Conservation (phyloP, 2,797 vertebrate species). For the Yasuhikotakia modesta region DNA sequence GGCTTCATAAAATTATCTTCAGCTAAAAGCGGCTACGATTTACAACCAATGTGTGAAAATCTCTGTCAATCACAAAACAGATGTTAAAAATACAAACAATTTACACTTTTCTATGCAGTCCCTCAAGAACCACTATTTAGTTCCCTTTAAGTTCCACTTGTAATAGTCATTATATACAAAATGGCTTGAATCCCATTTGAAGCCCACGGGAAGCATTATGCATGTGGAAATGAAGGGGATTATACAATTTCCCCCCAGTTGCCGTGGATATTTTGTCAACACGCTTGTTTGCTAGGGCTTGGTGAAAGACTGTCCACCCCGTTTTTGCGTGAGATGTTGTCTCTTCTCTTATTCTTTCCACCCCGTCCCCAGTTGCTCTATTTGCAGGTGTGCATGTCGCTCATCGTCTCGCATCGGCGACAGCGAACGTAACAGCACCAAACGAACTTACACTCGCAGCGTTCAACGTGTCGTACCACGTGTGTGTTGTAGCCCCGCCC, state of each 20-base stretch:
- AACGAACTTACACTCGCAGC: slow-evolving; percentile 95
- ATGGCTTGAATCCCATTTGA: slow-evolving; percentile 26
- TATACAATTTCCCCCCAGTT: slow-evolving; percentile 21
- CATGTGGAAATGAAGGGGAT: slow-evolving; percentile 15
- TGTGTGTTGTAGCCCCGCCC: slow-evolving; percentile 96
- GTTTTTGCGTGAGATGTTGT: background rate
- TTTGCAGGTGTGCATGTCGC: slow-evolving; percentile 95
- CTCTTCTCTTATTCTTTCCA: background rate
- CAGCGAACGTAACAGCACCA: slow-evolving; percentile 98
- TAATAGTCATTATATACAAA: slow-evolving; percentile 42
- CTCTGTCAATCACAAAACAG: slow-evolving; percentile 7
- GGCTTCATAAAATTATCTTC: background rate
- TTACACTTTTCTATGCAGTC: slow-evolving; percentile 24
- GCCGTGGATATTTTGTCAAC: slow-evolving; percentile 38
- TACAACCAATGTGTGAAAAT: background rate
- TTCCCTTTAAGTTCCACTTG: slow-evolving; percentile 51
- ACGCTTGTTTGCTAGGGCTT: background rate
- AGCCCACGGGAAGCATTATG: slow-evolving; percentile 1
- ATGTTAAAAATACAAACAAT: background rate
- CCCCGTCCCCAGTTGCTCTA: slow-evolving; percentile 59
- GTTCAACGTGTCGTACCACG: slow-evolving; percentile 86
- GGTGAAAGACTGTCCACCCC: background rate
- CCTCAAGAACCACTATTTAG: background rate
- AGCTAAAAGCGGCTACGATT: background rate
- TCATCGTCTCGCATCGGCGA: slow-evolving; percentile 93